Conservation (phyloP, 2,797 vertebrate species). For the Pangasius macronema region DNA sequence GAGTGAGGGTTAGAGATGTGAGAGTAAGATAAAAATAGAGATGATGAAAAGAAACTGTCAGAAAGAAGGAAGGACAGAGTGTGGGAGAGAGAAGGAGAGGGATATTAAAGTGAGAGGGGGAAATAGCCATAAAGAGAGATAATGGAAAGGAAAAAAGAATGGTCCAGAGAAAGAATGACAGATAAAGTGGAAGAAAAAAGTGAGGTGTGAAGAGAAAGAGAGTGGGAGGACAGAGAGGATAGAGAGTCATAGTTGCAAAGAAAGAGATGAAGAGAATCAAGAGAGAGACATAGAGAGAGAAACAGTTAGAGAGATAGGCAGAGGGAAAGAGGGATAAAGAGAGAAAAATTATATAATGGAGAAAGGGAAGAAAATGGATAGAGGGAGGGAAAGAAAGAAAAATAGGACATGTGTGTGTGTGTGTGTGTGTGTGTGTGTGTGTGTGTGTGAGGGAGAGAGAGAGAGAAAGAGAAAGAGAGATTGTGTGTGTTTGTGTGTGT, state of each 20-base stretch:
- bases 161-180: neutral
- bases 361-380: neutral
- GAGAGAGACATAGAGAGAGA: too few relatives aligned
- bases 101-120: constrained; percentile 47
- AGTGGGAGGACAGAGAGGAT: neutral
- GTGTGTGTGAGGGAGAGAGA: too few relatives aligned
- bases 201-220: neutral
- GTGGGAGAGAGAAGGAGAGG: neutral
- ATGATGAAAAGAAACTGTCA: neutral
- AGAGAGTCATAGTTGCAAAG: neutral
- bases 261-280: neutral
- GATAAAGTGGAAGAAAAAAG: neutral
- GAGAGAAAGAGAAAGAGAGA: neutral
- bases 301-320: too few relatives aligned
- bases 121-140: constrained; percentile 45
- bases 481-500: neutral
- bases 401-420: neutral
- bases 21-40: neutral
- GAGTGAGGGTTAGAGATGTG: neutral
- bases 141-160: constrained; percentile 57
- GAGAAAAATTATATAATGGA: neutral
- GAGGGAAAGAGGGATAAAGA: neutral
- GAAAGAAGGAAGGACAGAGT: neutral
- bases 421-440: too few relatives aligned
- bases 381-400: neutral